A percentile compares a stretch with the other conserved stretches of the same genome.
Evolutionary conservation across 2,888 invertebrate genomes (phyloP).

Genomic region (Lathronympha strigana): DNA sequence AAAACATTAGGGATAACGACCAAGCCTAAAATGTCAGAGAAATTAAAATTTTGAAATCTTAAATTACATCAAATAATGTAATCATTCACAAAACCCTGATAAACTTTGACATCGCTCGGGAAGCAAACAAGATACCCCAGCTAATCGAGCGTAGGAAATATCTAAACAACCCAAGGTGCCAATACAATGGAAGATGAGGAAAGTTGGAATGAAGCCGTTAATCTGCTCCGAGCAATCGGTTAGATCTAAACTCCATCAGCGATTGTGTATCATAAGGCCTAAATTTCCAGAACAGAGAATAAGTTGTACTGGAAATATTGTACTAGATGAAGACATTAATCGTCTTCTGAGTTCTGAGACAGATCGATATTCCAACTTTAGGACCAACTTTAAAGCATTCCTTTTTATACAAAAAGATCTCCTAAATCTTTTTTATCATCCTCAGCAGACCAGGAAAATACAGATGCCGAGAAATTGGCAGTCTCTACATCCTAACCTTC

Average conservation of each 20-base stretch:
- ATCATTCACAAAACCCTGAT: background rate
- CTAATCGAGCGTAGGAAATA: conserved; percentile 47
- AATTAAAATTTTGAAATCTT: no score
- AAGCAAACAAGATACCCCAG: conserved; percentile 36
- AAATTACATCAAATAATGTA: background rate
- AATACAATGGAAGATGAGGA: conserved; percentile 38
- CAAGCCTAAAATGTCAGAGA: no score
- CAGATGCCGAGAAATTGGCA: no score
- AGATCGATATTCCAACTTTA: no score
- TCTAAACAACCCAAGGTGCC: conserved; percentile 43
- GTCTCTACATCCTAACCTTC: no score
- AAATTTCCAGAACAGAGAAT: conserved; percentile 59
- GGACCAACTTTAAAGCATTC: no score
- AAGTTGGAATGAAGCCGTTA: conserved; percentile 69
- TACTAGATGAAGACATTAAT: no score
- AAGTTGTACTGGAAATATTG: conserved; percentile 45
- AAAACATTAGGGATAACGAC: no score
- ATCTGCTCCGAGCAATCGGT: conserved; percentile 76
- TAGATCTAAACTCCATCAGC: conserved; percentile 73
- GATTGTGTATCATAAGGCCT: conserved; percentile 75
- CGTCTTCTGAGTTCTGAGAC: no score
- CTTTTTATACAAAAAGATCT: no score
- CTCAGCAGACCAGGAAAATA: no score
- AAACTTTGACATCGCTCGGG: background rate
- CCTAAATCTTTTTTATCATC: no score